A percentile compares a stretch with the other conserved stretches of the same genome.
These are phyloP conservation scores for Tethea ocularis DNA, from an alignment of 2,888 invertebrate genomes.

Conservation along the genomic window DNA sequence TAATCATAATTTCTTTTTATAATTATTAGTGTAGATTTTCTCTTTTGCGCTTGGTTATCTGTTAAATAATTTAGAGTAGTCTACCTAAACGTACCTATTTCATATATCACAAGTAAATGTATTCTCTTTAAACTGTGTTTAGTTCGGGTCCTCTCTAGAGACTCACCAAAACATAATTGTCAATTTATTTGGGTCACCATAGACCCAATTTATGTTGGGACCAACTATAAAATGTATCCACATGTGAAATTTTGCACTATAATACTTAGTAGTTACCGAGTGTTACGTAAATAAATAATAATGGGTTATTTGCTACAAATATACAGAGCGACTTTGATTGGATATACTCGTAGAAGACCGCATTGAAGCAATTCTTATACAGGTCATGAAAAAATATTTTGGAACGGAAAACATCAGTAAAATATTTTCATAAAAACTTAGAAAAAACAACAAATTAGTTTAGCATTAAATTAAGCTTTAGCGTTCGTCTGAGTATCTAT, in stretches of 20 bases:
- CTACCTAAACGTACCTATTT: background rate
- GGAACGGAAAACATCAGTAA: too few relatives aligned
- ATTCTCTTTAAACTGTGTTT: background rate
- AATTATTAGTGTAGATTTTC: too few relatives aligned
- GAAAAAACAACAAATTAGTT: too few relatives aligned
- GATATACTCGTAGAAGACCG: too few relatives aligned
- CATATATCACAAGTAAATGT: background rate
- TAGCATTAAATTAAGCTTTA: too few relatives aligned
- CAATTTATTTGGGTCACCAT: conserved; percentile 9
- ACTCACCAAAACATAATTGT: conserved; percentile 7
- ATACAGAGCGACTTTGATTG: too few relatives aligned
- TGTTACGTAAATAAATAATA: background rate
- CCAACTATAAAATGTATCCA: conserved; percentile 1
- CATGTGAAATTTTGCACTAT: conserved; percentile 2
- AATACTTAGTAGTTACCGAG: background rate
- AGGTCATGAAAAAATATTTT: too few relatives aligned
- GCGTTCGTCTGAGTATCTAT: too few relatives aligned
- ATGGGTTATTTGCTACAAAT: background rate
- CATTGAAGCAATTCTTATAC: too few relatives aligned
- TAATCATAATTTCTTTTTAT: too few relatives aligned
- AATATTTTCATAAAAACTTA: too few relatives aligned
- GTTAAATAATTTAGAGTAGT: background rate
- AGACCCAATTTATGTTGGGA: background rate
- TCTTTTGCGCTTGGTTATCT: too few relatives aligned
- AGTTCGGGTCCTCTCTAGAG: background rate